These are phyloP conservation scores for Epinephelus fuscoguttatus DNA, from an alignment of 2,113 vertebrate genomes.

Conservation along the genomic window DNA sequence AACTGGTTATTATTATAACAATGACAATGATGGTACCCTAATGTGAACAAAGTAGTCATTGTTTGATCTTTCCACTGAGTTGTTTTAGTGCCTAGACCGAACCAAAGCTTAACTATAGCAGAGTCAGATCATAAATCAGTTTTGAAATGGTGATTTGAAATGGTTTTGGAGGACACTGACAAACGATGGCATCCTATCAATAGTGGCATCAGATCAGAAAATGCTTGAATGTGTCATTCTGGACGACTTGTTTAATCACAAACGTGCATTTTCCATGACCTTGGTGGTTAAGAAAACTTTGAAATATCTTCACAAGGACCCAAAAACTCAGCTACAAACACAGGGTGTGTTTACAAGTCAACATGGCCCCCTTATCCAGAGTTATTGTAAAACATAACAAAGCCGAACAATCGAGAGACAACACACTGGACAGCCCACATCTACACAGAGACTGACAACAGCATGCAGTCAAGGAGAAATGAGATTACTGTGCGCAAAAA, in stretches of 20 bases:
- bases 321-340: not conserved
- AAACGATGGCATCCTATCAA: not conserved
- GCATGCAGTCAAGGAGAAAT: conserved; percentile 32
- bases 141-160: not conserved
- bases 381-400: conserved; percentile 17
- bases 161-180: not conserved
- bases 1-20: too few species aligned
- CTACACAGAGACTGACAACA: conserved; percentile 34
- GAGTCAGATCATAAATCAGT: not conserved
- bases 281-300: not conserved
- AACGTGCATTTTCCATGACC: not conserved
- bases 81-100: not conserved
- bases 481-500: conserved; percentile 40
- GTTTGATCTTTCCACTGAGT: not conserved
- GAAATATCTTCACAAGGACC: not conserved
- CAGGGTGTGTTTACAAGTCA: not conserved
- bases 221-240: not conserved
- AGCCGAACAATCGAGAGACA: conserved; percentile 31
- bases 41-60: not conserved
- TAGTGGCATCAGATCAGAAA: not conserved
- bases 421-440: conserved; percentile 39
- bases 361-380: conserved; percentile 13
- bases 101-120: not conserved
- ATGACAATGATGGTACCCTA: too few species aligned
- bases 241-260: not conserved